These are phyloP conservation scores for Manis crassicaudata DNA, from an alignment of 2,797 vertebrate genomes.

Conservation along the genomic window DNA sequence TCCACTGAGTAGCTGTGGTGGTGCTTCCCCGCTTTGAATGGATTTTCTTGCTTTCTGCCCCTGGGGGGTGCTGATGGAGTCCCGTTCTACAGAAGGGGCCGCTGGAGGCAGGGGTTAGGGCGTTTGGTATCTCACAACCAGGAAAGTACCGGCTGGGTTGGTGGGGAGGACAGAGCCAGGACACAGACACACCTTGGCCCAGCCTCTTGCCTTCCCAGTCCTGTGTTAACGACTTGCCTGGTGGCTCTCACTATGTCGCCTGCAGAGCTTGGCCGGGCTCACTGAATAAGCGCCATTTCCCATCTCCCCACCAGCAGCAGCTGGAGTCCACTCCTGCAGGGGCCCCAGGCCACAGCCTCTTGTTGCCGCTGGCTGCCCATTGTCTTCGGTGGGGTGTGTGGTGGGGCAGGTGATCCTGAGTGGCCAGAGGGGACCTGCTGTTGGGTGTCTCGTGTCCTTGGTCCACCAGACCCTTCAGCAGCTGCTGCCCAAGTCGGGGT, in stretches of 20 bases:
- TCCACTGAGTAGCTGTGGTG: too few relatives aligned
- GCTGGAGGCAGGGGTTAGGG: neutral
- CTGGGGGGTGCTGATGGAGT: neutral
- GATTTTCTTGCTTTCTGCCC: neutral
- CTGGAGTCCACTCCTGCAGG: neutral
- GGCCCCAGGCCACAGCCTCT: neutral
- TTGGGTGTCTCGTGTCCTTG: neutral
- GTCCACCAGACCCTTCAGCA: neutral
- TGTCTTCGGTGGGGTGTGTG: too few relatives aligned
- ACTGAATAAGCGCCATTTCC: neutral
- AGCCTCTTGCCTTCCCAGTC: neutral
- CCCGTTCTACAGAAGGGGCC: neutral
- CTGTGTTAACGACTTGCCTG: neutral
- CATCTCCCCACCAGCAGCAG: accelerated
- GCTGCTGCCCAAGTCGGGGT: too few relatives aligned
- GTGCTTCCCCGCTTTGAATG: accelerated
- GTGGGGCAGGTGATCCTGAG: neutral
- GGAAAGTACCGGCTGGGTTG: neutral
- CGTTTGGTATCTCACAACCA: accelerated
- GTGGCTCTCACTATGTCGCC: neutral
- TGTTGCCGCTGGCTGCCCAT: accelerated
- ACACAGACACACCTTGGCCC: neutral
- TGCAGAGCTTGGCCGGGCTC: neutral
- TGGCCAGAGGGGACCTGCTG: too few relatives aligned
- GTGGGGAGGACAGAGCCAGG: neutral